These are phyloP conservation scores for Unio pictorum DNA, from an alignment of 2,888 invertebrate genomes.

Conservation along the genomic window DNA sequence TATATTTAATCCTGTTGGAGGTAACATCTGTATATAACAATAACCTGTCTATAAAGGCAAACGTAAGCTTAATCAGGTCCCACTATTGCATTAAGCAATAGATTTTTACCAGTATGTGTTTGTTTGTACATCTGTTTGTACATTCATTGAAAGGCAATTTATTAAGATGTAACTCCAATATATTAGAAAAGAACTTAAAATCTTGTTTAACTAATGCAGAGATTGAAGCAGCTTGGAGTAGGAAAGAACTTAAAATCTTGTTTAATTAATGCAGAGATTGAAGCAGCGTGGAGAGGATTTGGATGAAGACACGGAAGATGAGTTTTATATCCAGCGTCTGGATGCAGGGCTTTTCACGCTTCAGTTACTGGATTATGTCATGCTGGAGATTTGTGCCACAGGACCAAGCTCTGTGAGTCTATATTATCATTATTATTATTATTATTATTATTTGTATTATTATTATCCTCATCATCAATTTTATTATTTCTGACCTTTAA, in stretches of 20 bases:
- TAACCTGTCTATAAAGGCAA: no score
- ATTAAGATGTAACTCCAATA: no score
- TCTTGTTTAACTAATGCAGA: conserved; percentile 38
- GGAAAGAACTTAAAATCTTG: background rate
- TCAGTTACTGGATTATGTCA: conserved; percentile 90
- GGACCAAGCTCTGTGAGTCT: conserved; percentile 68
- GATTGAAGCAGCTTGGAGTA: conserved; percentile 56
- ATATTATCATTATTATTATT: background rate
- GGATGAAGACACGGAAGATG: conserved; percentile 87
- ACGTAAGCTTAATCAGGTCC: no score
- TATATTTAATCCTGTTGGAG: no score
- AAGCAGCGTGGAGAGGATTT: conserved; percentile 65
- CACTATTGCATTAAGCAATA: no score
- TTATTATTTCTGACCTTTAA: background rate
- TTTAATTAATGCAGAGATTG: conserved; percentile 48
- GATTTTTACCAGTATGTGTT: no score
- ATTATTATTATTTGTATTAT: background rate
- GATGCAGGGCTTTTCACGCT: conserved; percentile 97
- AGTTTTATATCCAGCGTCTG: conserved; percentile 88
- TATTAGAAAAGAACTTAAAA: background rate
- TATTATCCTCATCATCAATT: background rate
- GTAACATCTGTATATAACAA: no score
- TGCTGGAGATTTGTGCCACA: conserved; percentile 75
- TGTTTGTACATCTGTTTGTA: no score
- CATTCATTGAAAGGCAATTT: no score